Evolutionary conservation across 2,797 vertebrate species (phyloP), one percentile per base, ranked within the genome.

Genomic region (Sebastes flavidus): DNA sequence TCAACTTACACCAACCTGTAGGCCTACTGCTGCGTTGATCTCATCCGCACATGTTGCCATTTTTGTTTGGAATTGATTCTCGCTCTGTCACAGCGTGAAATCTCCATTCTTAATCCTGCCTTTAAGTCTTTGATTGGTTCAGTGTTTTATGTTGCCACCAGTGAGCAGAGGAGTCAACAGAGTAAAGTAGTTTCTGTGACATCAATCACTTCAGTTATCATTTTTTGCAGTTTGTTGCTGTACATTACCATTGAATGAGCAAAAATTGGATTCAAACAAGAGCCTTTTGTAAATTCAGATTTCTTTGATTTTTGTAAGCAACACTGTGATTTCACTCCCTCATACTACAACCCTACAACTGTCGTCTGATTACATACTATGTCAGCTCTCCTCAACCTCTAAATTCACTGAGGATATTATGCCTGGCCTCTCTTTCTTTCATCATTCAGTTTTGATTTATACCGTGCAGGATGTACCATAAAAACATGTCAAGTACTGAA

Each of bases 361-460:
- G 16, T 73, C 11, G 4, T 78, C 61, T 84, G 72, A 80, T 83
- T 85, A 56, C 79, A 84, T 72, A 72, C 58, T 55, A 32, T 74
- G 61, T 72, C 85, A 77, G 24, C 62, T 68, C 55, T 82, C 74
- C 36, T 82, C 84, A 86, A 54, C 63, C 76, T 81, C 55, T 82
- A 71, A 82, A 90, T 85, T 79, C 78, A 82, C 38, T 25, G 63
- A 74, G 60, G 46, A 71, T 56, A 78, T 60, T 77, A 62, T 72
- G 58, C 32, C 20, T 76, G 58, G 22, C 27, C 63, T 78, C 49
- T 59, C 42, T 62, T 85, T 82, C 62, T 74, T 84, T 91, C 75
- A 73, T 79, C 58, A 75, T 87, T 89, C 77, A 68, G 61, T 65
- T 87, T 69, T 92, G 77, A 91, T 91, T 90, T 87, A 86, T 80